phyloP scores from a whole-genome alignment of 37 sponge, comb jelly and placozoan species.

The Dysidea cf. avara region DNA sequence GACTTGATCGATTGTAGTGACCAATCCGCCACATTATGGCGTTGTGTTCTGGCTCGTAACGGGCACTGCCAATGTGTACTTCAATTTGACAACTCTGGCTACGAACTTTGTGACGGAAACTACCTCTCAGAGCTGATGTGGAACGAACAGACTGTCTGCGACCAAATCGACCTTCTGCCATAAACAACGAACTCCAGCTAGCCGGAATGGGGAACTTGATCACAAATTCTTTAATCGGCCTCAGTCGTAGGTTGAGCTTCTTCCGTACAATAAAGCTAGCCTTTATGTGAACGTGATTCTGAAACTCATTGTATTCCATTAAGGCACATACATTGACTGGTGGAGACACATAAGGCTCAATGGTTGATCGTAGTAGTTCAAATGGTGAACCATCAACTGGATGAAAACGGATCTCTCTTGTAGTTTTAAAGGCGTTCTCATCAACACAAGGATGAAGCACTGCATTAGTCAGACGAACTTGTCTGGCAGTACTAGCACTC shows the following conservation, averaged over 20 bases:
- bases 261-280: slow-evolving; percentile 66
- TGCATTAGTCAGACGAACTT: slow-evolving; percentile 63
- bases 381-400: slow-evolving; percentile 81
- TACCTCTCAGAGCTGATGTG: slow-evolving; percentile 63
- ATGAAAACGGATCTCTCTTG: slow-evolving; percentile 65
- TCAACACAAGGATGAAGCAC: slow-evolving; percentile 86
- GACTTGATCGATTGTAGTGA: slow-evolving; percentile 29
- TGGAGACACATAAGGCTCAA: slow-evolving; percentile 70
- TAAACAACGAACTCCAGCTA: slow-evolving; percentile 64
- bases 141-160: slow-evolving; percentile 70
- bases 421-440: slow-evolving; percentile 37
- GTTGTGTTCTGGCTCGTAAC: slow-evolving; percentile 74
- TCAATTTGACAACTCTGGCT: slow-evolving; percentile 32
- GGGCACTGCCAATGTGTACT: slow-evolving; percentile 64
- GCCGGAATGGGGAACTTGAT: slow-evolving; percentile 81
- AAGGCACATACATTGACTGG: slow-evolving; percentile 68
- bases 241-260: slow-evolving; percentile 66
- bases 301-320: slow-evolving; percentile 70
- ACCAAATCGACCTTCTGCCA: slow-evolving; percentile 67
- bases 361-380: slow-evolving; percentile 72
- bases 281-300: slow-evolving; percentile 53
- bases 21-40: slow-evolving; percentile 86
- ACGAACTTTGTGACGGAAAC: slow-evolving; percentile 75
- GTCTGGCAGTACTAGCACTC: slow-evolving; percentile 54
- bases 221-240: slow-evolving; percentile 71